Evolutionary conservation across 1,140 invertebrate species (phyloP).

Genomic region (Atta cephalotes): DNA sequence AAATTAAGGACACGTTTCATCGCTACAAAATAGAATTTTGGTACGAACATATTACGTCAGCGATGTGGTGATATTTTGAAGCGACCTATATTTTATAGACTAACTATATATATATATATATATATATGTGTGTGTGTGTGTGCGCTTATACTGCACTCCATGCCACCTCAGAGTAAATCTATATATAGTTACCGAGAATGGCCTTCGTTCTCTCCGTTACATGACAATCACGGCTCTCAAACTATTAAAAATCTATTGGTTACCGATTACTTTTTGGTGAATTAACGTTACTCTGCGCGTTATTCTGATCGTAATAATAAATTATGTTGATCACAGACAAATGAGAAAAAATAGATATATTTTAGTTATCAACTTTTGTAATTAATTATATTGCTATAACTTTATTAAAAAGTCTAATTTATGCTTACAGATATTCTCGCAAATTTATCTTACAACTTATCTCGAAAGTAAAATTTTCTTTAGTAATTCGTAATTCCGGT

Average conservation of each 20-base stretch:
- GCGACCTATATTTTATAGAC: constrained; percentile 54
- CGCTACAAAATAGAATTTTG: constrained; percentile 32
- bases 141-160: constrained; percentile 1
- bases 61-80: constrained; percentile 32
- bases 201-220: constrained; percentile 69
- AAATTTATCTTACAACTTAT: constrained; percentile 9
- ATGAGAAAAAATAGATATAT: neutral
- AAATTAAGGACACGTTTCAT: constrained; percentile 18
- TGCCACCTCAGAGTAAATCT: constrained; percentile 42
- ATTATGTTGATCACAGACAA: neutral
- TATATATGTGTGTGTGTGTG: too few relatives aligned
- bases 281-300: neutral
- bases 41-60: constrained; percentile 37
- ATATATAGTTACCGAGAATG: constrained; percentile 68
- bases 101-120: neutral
- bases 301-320: neutral
- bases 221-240: constrained; percentile 71
- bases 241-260: constrained; percentile 48
- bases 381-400: neutral
- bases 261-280: constrained; percentile 21
- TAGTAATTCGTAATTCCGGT: neutral
- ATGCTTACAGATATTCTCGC: neutral
- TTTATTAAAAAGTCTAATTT: constrained; percentile 3
- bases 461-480: neutral
- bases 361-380: neutral